Evolutionary conservation across 2,797 vertebrate species (phyloP), one percentile per base, ranked within the genome.

Genomic region (Galago senegalensis): DNA sequence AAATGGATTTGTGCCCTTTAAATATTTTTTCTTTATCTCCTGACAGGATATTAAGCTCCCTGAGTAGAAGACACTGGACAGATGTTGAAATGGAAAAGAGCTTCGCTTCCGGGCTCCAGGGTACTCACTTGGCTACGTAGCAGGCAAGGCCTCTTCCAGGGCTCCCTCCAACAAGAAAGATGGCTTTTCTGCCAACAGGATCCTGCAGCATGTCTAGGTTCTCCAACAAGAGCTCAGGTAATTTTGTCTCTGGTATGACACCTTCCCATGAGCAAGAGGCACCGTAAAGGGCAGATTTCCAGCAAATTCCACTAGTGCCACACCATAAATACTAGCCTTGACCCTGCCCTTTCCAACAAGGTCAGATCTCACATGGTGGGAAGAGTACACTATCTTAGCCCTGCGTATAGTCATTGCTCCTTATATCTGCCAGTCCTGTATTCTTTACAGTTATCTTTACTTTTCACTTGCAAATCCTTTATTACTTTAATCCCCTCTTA

Each of bases 391-490:
- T 63, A 77, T 2, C 31, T 63, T n/a, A 75, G 21, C 27, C 53
- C 23, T 37, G 1, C 56, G 3, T n/a, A 5, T 18, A 58, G 25
- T 29, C 65, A 77, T 18, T 56, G 53, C 25, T 83, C 37, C 61
- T 77, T 43, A 1, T 72, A 27, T 31, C 65, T 87, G 7, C 53
- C 53, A 46, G 56, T 34, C 53, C 53, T 43, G 7, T n/a, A n/a
- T 14, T 53, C 25, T 56, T 81, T 84, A 46, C n/a, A 61, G 58
- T 37, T 81, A 84, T 34, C 81, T 85, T 90, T 80, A 88, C n/a
- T 93, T 90, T 53, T 77, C 69, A 69, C 79, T 88, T 25, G 29
- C 34, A 92, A 85, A 79, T 17, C 67, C 34, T 34, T 84, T 67
- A 63, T 56, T 89, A 49, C n/a, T 65, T 80, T 34, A 70, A 63